Evolutionary conservation across 2,797 vertebrate species (phyloP).

Genomic region (Scolopax bukidnonensis): DNA sequence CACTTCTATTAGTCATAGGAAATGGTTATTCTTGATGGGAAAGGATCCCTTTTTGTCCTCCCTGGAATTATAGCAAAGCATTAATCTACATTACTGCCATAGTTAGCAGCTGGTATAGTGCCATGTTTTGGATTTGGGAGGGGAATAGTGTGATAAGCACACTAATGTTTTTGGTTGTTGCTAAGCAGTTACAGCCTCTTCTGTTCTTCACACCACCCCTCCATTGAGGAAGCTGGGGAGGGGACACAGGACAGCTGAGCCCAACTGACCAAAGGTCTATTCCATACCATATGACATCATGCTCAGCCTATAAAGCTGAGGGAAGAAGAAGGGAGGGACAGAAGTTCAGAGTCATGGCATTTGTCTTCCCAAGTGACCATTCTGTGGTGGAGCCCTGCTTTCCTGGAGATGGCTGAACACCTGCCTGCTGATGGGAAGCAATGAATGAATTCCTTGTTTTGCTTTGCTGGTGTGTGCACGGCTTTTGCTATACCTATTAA

Average conservation of each 20-base stretch:
- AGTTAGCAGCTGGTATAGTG: not conserved
- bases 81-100: not conserved
- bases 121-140: not conserved
- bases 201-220: not conserved
- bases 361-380: not conserved
- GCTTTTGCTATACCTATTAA: not conserved
- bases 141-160: not conserved
- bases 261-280: not conserved
- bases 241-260: not conserved
- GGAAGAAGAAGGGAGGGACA: not conserved
- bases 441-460: not conserved
- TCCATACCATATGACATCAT: not conserved
- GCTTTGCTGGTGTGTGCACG: not conserved
- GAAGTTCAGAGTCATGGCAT: too few relatives aligned
- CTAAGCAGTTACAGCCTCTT: not conserved
- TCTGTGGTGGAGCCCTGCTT: not conserved
- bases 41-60: not conserved
- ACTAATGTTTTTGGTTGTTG: not conserved
- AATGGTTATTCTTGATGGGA: not conserved
- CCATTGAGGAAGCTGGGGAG: not conserved
- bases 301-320: not conserved
- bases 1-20: not conserved
- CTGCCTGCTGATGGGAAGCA: not conserved
- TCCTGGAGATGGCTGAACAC: not conserved
- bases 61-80: not conserved